Base-by-base conservation (phyloP, 2,113 vertebrate species). In the Ameiurus melas region DNA sequence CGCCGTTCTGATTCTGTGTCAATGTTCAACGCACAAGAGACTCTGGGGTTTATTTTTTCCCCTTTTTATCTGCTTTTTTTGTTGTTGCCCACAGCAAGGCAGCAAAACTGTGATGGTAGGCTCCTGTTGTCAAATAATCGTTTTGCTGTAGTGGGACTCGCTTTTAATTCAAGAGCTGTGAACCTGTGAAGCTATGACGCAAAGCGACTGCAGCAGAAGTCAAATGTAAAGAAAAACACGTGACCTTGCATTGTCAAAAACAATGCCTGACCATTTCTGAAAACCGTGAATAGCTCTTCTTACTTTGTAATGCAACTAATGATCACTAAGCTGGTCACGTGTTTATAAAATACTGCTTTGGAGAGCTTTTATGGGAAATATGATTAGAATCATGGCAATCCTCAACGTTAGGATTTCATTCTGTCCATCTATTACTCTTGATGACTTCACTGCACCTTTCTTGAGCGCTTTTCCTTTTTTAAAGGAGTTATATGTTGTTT, bases 1-100 rank as follows among this genome's bases (percentile, higher is more conserved):
- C 94, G 0, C 96, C 94, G 0, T 95, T 96, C 91, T 96, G 94
- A 90, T 71, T 82, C 20, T 12, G 20, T 60, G 16, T 17, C n/a
- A 6, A 5, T 33, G 53, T 81, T 58, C 17, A 10, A 36, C 30
- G 13, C 30, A 19, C 78, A 8, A 53, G 14, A 79, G 27, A 53
- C 73, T n/a, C 47, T 79, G 47, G 25, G 43, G 16, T 30, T 55
- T 43, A 10, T 25, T 51, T 51, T 51, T 36, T 7, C 5, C 5
- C 13, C 47, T 2, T 0, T 33, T 80, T 10, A 58, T 30, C 60
- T 68, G 64, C 27, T 30, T 20, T 51, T 51, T 70, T 68, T 8
- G n/a, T n/a, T n/a, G n/a, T 80, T 58, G 30, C 79, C 36, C n/a
- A 81, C 17, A 36, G 62, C 47, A 70, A 53, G 7, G 4, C 43